Conservation (phyloP, 2,797 vertebrate genomes). For the Galaxias olidus region DNA sequence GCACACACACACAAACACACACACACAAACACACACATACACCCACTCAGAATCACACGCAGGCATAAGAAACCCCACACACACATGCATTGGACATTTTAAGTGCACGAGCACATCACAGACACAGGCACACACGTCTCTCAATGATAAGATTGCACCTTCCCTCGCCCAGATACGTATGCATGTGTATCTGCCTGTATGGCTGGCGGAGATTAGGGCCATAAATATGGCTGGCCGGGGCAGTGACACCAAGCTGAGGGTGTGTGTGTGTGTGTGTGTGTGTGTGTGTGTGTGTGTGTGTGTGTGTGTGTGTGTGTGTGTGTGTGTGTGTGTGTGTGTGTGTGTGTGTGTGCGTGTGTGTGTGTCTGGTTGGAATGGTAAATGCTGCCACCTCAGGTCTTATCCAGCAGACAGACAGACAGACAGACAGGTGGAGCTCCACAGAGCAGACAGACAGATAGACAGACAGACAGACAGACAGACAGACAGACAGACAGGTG, state of each 20-base stretch:
- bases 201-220: too few relatives aligned
- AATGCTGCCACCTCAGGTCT: constrained; percentile 56
- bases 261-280: too few relatives aligned
- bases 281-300: too few relatives aligned
- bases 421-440: constrained; percentile 61
- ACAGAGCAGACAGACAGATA: constrained; percentile 61
- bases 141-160: neutral
- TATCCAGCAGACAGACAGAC: constrained; percentile 61
- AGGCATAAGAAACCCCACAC: neutral
- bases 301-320: too few relatives aligned
- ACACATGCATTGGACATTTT: neutral
- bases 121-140: neutral
- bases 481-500: too few relatives aligned
- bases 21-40: constrained; percentile 35
- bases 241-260: constrained; percentile 43
- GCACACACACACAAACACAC: constrained; percentile 30
- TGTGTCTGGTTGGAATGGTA: constrained; percentile 64
- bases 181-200: too few relatives aligned
- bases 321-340: constrained; percentile 3
- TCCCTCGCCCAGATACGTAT: neutral
- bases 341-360: constrained; percentile 45
- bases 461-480: too few relatives aligned
- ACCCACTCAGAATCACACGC: constrained; percentile 44
- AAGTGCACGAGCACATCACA: neutral
- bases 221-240: constrained; percentile 46